Base-by-base conservation (phyloP, 1,140 invertebrate species). In the Ruditapes philippinarum region DNA sequence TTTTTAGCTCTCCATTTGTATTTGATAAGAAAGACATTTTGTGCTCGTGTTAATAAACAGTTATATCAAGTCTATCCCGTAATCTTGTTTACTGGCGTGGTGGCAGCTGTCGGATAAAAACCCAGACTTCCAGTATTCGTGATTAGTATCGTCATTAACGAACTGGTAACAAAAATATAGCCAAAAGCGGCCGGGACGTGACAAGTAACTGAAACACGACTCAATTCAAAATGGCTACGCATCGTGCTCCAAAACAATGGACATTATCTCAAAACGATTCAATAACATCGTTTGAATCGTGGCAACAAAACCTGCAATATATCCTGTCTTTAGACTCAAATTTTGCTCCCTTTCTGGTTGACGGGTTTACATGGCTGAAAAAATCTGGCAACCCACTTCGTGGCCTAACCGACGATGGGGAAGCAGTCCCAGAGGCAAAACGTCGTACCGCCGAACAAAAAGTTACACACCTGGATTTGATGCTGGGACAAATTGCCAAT, bases 401-500 rank as follows among this genome's bases (percentile, higher is more conserved):
- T 19, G 89, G 83, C 38, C 49, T 92, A 14, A n/a, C 7, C 0
- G 40, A 88, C 51, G 88, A 91, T 82, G 54, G 36, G 0, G 68
- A 87, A 22, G 19, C 49, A 5, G 45, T 88, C 14, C 74, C 83
- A 0, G 65, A 81, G n/a, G 73, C 40, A n/a, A 31, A 40, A 36
- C 62, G 62, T n/a, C 88, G 45, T 40, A 83, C 82, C n/a, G 80
- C 81, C 31, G 65, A 31, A 54, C 84, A 91, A 31, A 91, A 90
- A 54, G 31, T 40, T 19, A 70, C 82, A 28, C 78, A 82, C 19
- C 84, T 91, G 7, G 81, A 91, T 19, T 60, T 91, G 1, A 92
- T 92, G 91, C 70, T 91, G 9, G 87, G 90, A 17, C 91, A 92
- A 70, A 80, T 90, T 14, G 84, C 90, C 17, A 91, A 89, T 33